Percentiles rank a stretch among this genome's conserved stretches.
These are phyloP conservation scores for Toxotes jaculatrix DNA, from an alignment of 2,113 vertebrate genomes.

Conservation along the genomic window DNA sequence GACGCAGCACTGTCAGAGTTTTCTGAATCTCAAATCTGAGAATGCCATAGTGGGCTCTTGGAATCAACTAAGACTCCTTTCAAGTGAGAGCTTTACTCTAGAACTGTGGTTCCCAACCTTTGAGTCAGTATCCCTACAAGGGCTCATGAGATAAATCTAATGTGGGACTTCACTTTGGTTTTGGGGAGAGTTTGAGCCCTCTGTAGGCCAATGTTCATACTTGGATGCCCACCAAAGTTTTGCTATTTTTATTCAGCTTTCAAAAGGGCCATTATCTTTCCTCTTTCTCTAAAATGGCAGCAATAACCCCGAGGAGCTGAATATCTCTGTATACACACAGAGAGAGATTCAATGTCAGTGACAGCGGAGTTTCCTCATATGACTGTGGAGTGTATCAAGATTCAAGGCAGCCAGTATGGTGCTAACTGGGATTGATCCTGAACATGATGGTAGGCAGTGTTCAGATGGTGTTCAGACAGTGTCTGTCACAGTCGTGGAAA, in stretches of 20 bases:
- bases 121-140: neutral
- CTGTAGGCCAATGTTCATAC: constrained; percentile 35
- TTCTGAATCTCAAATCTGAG: neutral
- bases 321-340: constrained; percentile 41
- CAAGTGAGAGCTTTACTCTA: neutral
- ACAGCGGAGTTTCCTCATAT: constrained; percentile 59
- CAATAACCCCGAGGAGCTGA: constrained; percentile 11
- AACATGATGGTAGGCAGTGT: constrained; percentile 26
- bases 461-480: constrained; percentile 46
- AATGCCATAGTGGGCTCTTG: neutral
- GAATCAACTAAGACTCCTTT: constrained; percentile 3
- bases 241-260: constrained; percentile 53
- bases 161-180: constrained; percentile 24
- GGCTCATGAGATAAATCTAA: neutral
- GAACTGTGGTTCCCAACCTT: neutral
- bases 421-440: constrained; percentile 53
- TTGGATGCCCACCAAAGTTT: constrained; percentile 49
- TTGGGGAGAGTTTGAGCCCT: constrained; percentile 24
- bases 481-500: constrained; percentile 35
- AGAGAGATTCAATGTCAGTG: constrained; percentile 31
- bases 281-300: constrained; percentile 32
- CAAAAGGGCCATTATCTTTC: constrained; percentile 39
- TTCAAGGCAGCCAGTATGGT: constrained; percentile 58
- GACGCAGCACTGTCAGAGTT: neutral
- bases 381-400: constrained; percentile 50